Evolutionary conservation across 2,888 invertebrate genomes (phyloP).

Genomic region (Nephrotoma flavescens): DNA sequence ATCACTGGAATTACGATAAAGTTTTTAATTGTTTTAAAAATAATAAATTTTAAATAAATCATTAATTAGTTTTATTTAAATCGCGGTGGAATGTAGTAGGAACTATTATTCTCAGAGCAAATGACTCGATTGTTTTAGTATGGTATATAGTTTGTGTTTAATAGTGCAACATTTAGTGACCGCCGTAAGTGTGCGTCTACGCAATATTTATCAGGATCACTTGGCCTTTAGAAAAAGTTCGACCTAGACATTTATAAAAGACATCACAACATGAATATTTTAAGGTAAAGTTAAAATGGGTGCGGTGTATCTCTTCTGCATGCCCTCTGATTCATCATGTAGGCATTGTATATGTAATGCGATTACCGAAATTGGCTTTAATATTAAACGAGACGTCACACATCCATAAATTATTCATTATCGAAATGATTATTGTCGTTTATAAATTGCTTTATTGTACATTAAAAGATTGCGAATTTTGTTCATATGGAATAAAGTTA

Average conservation of each 20-base stretch:
- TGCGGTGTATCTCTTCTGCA: neutral
- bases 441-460: neutral
- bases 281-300: neutral
- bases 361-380: neutral
- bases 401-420: neutral
- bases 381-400: neutral
- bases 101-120: no score
- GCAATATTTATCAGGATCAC: neutral
- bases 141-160: neutral
- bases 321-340: neutral
- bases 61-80: neutral
- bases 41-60: neutral
- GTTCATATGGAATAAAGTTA: no score
- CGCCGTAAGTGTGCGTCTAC: neutral
- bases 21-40: neutral
- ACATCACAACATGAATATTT: neutral
- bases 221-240: neutral
- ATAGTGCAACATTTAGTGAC: neutral
- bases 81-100: neutral
- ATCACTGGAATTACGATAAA: neutral
- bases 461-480: neutral
- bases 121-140: neutral
- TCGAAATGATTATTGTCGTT: neutral
- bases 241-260: neutral
- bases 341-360: neutral